Base-by-base conservation (phyloP, 2,888 invertebrate species). In the Parthenolecanium corni region DNA sequence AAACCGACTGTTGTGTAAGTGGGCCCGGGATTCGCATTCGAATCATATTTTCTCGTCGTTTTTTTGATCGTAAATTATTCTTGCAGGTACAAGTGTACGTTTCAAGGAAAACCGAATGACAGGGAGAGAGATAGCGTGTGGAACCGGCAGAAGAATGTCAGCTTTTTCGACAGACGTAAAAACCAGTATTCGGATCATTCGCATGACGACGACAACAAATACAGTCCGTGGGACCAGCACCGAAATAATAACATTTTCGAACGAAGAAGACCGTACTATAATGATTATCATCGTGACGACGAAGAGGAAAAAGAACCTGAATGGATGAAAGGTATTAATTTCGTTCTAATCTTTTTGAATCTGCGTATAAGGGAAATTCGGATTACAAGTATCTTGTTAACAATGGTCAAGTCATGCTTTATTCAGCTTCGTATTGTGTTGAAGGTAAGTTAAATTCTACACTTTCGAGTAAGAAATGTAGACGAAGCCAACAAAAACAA, bases 251-350 rank as follows among this genome's bases (percentile, higher is more conserved):
- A 51, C 21, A 36, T 38, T 24, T 58, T 47, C 38, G 57, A 49
- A 31, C 47, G 49, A 61, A 49, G 62, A 6, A 62, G 62, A 52
- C 40, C 51, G 12, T 21, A 52, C 16, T 31, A 52, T 18, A 23
- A 24, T 31, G 18, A 52, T 24, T 23, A 51, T 61, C 47, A 51
- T 12, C 52, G 25, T 21, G 31, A 62, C 38, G 3, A 52, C 40
- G 65, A 52, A 36, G 65, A 31, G 49, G 65, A 65, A 52, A 64
- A 66, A 51, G 66, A 66, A 64, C 66, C 66, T 2, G 66, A 66
- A 16, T 66, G 66, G 66, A 66, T 66, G 66, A 66, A 65, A 21
- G 65, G 66, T 66, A 61, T 31, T 31, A 31, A 31, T 31, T 31
- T 31, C n/a, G n/a, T n/a, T n/a, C n/a, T n/a, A n/a, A n/a, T n/a